These are phyloP conservation scores for Drosophila macrospina DNA, from an alignment of 2,888 invertebrate species.

Conservation along the genomic window DNA sequence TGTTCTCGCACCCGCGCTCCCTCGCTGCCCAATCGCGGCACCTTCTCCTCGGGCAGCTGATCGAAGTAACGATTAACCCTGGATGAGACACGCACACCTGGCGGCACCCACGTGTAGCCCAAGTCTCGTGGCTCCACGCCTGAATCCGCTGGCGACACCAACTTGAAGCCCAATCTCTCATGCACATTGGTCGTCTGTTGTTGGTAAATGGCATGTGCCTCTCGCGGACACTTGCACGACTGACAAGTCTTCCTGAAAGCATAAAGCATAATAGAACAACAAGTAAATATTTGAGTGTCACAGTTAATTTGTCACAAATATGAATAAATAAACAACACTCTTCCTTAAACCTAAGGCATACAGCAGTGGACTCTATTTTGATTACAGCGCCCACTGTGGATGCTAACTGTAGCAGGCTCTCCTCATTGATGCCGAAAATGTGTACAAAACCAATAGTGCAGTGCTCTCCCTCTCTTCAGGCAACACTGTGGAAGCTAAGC, in stretches of 20 bases:
- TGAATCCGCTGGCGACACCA: slow-evolving; percentile 86
- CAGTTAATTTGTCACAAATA: no score
- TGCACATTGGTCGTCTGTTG: slow-evolving; percentile 93
- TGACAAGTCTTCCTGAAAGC: slow-evolving; percentile 94
- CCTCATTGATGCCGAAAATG: no score
- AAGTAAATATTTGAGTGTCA: neutral
- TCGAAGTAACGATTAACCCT: slow-evolving; percentile 94
- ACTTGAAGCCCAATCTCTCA: slow-evolving; percentile 89
- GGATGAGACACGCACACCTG: slow-evolving; percentile 84
- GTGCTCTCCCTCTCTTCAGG: neutral
- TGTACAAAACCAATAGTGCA: neutral
- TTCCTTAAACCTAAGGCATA: no score
- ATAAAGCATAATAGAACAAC: neutral
- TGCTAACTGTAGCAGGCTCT: neutral
- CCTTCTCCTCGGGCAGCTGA: slow-evolving; percentile 92
- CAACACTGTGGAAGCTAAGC: no score
- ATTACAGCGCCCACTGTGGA: neutral
- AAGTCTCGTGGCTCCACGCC: slow-evolving; percentile 88
- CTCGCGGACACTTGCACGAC: slow-evolving; percentile 96
- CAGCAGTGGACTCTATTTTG: neutral
- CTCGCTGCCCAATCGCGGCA: slow-evolving; percentile 90
- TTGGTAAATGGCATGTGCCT: slow-evolving; percentile 95
- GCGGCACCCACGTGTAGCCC: slow-evolving; percentile 90
- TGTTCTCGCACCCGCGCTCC: slow-evolving; percentile 93
- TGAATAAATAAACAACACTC: no score